Evolutionary conservation across 2,888 invertebrate species (phyloP), one percentile per base, ranked within the genome.

Genomic region (Parelbella ahira): DNA sequence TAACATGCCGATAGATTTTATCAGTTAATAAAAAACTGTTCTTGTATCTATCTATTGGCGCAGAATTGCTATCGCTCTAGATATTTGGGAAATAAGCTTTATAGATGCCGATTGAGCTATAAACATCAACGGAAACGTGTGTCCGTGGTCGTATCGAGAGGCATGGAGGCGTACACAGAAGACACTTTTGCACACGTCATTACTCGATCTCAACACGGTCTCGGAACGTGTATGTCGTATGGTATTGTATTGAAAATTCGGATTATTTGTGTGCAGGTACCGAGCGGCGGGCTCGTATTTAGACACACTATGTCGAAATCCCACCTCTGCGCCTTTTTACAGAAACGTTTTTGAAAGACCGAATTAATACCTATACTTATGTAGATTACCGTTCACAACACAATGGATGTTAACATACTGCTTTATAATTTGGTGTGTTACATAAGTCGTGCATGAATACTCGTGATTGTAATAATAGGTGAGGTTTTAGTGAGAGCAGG

Each of bases 291-390:
- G 37, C 34, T 34, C 32, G 43, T 43, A 43, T 44, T 37, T 44
- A 44, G 37, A 37, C 44, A 44, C 27, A 38, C 29, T 44, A 15
- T 80, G 80, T 70, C 67, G 82, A 76, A 81, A 83, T 61, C 54
- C 58, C 63, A 58, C 63, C 63, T 72, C 62, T 61, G 54, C 55
- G 47, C 48, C 49, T 70, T 81, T 82, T 75, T 75, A 80, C 71
- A 74, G 71, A 83, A 75, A 72, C 72, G 68, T 73, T 82, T 81
- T 83, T 80, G 83, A 77, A 83, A 82, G 77, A 73, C 41, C 67
- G 78, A 73, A 82, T 86, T 84, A 86, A 86, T 86, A 81, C 81
- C 81, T 82, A 82, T 84, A 86, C 83, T 86, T 86, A 84, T 82
- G 81, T 81, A 84, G 81, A 86, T 84, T 81, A 81, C 71, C 66